These are phyloP conservation scores for Bembecia ichneumoniformis DNA, from an alignment of 2,888 invertebrate genomes.

Conservation along the genomic window DNA sequence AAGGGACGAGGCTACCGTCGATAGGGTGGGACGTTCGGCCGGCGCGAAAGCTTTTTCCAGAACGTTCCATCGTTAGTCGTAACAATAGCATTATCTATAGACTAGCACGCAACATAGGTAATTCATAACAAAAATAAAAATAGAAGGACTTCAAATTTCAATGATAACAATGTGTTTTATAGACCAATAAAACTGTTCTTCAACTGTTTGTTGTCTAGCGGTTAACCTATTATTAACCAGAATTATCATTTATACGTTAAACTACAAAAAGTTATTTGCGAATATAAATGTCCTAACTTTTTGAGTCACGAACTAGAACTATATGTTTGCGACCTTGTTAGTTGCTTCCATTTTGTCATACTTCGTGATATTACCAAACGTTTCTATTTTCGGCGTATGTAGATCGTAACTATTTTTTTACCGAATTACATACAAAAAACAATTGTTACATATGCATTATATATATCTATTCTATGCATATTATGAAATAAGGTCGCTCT, in stretches of 20 bases:
- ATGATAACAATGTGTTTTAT: too few relatives aligned
- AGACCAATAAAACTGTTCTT: constrained; percentile 7
- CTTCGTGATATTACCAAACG: neutral
- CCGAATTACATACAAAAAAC: neutral
- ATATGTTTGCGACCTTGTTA: neutral
- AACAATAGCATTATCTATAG: too few relatives aligned
- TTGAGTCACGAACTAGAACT: constrained; percentile 40
- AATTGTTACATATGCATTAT: too few relatives aligned
- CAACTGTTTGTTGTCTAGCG: constrained; percentile 24
- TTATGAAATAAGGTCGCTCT: too few relatives aligned
- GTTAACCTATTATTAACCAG: constrained; percentile 33
- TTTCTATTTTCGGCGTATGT: neutral
- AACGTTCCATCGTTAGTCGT: too few relatives aligned
- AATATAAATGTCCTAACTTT: constrained; percentile 36
- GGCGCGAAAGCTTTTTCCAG: too few relatives aligned
- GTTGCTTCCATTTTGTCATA: neutral
- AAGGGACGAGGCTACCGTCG: too few relatives aligned
- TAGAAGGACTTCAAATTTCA: too few relatives aligned
- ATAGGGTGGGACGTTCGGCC: too few relatives aligned
- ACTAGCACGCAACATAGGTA: too few relatives aligned
- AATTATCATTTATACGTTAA: constrained; percentile 43
- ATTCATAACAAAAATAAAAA: too few relatives aligned
- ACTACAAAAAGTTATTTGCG: constrained; percentile 23
- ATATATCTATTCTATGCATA: too few relatives aligned
- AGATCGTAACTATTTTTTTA: neutral